Evolutionary conservation across 2,113 vertebrate species (phyloP), one percentile per base, ranked within the genome.

Genomic region (Epinephelus cyanopodus): DNA sequence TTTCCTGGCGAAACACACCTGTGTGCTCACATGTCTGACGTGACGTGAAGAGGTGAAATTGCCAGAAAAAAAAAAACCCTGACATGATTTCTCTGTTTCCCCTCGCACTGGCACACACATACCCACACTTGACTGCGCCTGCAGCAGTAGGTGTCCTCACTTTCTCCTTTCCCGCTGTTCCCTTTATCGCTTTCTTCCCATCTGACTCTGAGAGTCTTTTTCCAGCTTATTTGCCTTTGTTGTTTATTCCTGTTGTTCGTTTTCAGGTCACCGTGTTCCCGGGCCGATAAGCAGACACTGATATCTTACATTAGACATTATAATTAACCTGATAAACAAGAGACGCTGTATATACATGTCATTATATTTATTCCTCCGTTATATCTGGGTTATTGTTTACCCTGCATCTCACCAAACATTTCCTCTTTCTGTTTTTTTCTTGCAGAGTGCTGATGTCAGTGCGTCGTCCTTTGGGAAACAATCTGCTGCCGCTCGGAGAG

Each of bases 361-460:
- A 88, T 85, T 87, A 86, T 86, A 91, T 92, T 87, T 88, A 77
- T 82, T 85, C 79, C 56, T 53, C 70, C 56, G 23, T 63, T 45
- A 68, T 91, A 81, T 87, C 72, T 62, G 77, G 3, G 67, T 56
- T 74, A 68, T 74, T 89, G 82, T 90, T 89, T 85, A 84, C 54
- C 64, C 58, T 39, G 1, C 6, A 19, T 84, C 71, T 91, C 67
- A 94, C 83, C 66, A 63, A 69, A 50, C 69, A 7, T 86, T 77
- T 85, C 68, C 72, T 67, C 63, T 25, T 67, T 74, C 27, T 37
- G 39, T 81, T 19, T 25, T 81, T 48, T 54, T 66, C 79, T 60
- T 87, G 10, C 91, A 96, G 95, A 96, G 87, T 95, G 95, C 89
- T 96, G 93, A 96, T 93, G 90, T 81, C 80, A 76, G 72, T 48